A percentile compares a stretch with the other conserved stretches of the same genome.
Evolutionary conservation across 2,888 invertebrate species (phyloP).

Genomic region (Ormyrus labotus): DNA sequence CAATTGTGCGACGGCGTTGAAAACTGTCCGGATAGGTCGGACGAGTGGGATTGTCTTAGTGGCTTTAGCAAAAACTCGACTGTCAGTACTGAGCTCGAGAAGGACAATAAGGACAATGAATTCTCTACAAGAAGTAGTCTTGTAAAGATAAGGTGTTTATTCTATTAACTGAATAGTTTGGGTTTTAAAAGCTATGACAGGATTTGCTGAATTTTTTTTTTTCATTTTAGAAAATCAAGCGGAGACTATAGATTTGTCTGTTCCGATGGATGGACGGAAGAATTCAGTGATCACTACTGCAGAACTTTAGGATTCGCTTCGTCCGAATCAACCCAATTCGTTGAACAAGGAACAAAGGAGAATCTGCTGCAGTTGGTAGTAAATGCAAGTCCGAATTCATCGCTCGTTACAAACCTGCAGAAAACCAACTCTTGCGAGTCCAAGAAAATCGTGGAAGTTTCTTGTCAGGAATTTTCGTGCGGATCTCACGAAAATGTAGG

Average conservation of each 20-base stretch:
- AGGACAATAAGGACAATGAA: conserved; percentile 52
- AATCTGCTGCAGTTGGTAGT: conserved; percentile 73
- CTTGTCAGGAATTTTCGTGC: conserved; percentile 78
- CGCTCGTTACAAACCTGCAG: conserved; percentile 76
- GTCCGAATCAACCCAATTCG: conserved; percentile 75
- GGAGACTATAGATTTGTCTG: conserved; percentile 76
- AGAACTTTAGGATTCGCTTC: conserved; percentile 78
- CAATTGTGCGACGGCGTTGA: conserved; percentile 79
- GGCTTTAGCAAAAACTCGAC: conserved; percentile 44
- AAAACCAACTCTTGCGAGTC: conserved; percentile 74
- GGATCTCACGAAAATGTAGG: conserved; percentile 69
- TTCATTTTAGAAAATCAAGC: conserved; percentile 64
- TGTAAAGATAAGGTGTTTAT: conserved; percentile 49
- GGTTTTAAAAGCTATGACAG: too few species aligned
- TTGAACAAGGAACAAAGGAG: conserved; percentile 74
- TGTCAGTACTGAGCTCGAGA: conserved; percentile 27
- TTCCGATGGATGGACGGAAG: conserved; percentile 77
- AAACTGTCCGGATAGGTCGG: conserved; percentile 81
- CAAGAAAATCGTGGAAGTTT: conserved; percentile 76
- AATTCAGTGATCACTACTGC: conserved; percentile 78
- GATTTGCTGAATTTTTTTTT: not conserved
- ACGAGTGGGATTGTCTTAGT: conserved; percentile 80
- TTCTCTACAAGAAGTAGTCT: conserved; percentile 35
- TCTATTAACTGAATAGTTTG: too few species aligned
- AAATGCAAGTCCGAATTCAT: conserved; percentile 65